Base-by-base conservation (phyloP, 2,888 invertebrate genomes). In the Eurois occulta region DNA sequence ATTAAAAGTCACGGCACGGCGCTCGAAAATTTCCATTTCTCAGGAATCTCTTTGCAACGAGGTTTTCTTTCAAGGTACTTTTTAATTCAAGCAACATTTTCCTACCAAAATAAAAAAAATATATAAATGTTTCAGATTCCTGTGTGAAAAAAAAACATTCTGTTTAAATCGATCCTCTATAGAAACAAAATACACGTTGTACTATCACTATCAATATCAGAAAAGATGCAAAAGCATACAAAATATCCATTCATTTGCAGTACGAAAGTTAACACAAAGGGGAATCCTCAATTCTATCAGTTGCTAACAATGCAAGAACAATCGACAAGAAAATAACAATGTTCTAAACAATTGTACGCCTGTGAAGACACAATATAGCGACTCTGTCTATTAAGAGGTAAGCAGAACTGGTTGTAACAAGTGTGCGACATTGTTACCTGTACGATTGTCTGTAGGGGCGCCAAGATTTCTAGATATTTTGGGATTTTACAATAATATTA, bases 291-390 rank as follows among this genome's bases (percentile, higher is more conserved):
- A 7, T 71, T 67, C 66, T 58, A 73, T 86, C 65, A 18, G 69
- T 78, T 75, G 78, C 43, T 68, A 78, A 82, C 83, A 85, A 77
- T 68, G 73, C 41, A 67, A 66, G 68, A 77, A 86, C 87, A 86
- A 87, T 87, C 79, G 83, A 28, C 48, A 18, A 75, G 71, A 65
- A 85, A 85, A 78, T 85, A 87, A 80, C 77, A 80, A 71, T 73
- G 87, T 75, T 38, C 24, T 46, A 43, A 77, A 85, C 75, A 77
- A 86, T 86, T 78, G 83, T 60, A 43, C 55, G 78, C 35, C 55
- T 64, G 71, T 78, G 79, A 86, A 69, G 79, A 64, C 75, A 82
- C 83, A 86, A 82, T 87, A 82, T 76, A 62, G 66, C 68, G 58
- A 77, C 66, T 52, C 68, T 77, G 87, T 87, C 86, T 79, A 76